Conservation (phyloP, 1,140 invertebrate genomes). For the Diachasma alloeum region DNA sequence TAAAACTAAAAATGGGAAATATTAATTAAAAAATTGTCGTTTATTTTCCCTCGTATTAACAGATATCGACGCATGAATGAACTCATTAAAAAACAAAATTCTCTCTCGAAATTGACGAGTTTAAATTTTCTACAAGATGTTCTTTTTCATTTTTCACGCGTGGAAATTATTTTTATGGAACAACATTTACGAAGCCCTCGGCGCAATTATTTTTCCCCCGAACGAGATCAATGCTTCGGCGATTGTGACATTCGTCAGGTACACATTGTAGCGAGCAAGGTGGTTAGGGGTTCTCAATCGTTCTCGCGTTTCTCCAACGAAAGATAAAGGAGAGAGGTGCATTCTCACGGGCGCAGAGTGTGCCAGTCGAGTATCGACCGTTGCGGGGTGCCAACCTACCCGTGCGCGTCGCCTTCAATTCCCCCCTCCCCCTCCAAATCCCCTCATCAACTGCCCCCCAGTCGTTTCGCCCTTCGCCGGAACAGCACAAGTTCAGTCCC, state of each 20-base stretch:
- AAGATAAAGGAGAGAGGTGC: not conserved
- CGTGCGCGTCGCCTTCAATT: constrained; percentile 26
- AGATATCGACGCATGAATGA: too few relatives aligned
- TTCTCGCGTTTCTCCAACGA: not conserved
- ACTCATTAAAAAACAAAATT: too few relatives aligned
- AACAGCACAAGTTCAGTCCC: constrained; percentile 17
- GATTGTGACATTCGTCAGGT: not conserved
- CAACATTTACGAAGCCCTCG: not conserved
- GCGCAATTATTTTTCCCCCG: not conserved
- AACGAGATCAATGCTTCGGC: not conserved
- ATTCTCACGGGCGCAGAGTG: constrained; percentile 14
- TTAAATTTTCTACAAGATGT: too few relatives aligned
- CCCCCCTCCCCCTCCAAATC: constrained; percentile 11
- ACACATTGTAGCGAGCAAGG: not conserved
- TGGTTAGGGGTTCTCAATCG: constrained; percentile 17
- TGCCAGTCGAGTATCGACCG: constrained; percentile 47
- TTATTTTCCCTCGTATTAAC: too few relatives aligned
- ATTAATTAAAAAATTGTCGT: too few relatives aligned
- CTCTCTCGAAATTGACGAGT: too few relatives aligned
- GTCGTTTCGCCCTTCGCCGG: constrained; percentile 33
- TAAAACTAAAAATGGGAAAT: too few relatives aligned
- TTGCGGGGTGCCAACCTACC: constrained; percentile 30
- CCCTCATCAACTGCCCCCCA: not conserved
- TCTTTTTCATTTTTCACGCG: too few relatives aligned
- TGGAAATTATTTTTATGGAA: too few relatives aligned